Evolutionary conservation across 2,113 vertebrate genomes (phyloP).

Genomic region (Melanostigma gelatinosum): DNA sequence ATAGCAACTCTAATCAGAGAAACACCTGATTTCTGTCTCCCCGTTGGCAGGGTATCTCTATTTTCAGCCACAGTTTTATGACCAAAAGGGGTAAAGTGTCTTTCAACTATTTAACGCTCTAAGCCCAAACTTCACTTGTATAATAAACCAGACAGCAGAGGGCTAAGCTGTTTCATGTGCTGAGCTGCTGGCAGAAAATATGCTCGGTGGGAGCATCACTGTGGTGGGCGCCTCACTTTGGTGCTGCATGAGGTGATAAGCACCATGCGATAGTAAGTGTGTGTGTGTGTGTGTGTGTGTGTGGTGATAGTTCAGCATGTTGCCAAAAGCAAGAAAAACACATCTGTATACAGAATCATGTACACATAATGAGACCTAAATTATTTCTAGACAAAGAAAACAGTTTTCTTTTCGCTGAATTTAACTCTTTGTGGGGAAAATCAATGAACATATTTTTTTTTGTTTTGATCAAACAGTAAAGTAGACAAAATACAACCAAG

Average conservation of each 20-base stretch:
- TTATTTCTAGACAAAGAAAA: constrained; percentile 15
- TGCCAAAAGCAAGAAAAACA: constrained; percentile 22
- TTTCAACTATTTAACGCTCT: constrained; percentile 7
- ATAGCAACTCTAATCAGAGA: neutral
- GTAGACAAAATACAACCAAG: neutral
- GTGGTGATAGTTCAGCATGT: constrained; percentile 11
- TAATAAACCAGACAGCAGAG: constrained; percentile 37
- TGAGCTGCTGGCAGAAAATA: constrained; percentile 36
- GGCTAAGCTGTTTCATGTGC: constrained; percentile 61
- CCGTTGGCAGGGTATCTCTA: neutral
- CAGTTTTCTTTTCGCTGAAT: constrained; percentile 9
- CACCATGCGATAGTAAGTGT: constrained; percentile 8
- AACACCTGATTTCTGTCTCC: constrained; percentile 4
- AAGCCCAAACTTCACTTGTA: constrained; percentile 22
- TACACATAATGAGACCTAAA: constrained; percentile 3
- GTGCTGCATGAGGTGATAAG: constrained; percentile 21
- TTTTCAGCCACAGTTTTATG: constrained; percentile 18
- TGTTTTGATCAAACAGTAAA: neutral
- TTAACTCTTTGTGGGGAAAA: neutral
- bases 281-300: neutral
- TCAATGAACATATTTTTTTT: neutral
- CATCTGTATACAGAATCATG: constrained; percentile 5
- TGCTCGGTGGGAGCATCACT: constrained; percentile 33
- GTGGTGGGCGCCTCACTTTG: constrained; percentile 27
- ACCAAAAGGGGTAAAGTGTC: constrained; percentile 29